phyloP scores from a whole-genome alignment of 2,888 invertebrate genomes.

The Mactromeris polynyma region DNA sequence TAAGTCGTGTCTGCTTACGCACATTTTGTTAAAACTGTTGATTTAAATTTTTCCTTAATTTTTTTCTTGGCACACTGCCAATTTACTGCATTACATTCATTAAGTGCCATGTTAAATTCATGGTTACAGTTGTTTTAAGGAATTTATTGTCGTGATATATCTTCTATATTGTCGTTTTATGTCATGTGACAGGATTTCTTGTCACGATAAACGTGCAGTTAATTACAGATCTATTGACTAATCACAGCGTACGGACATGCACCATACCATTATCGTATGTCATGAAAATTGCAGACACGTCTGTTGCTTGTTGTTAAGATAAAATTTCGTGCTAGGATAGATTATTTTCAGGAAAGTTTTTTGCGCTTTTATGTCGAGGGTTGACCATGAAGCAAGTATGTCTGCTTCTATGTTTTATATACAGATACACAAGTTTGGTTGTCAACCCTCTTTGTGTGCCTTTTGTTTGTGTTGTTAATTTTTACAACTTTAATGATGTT shows the following conservation, averaged over 20 bases:
- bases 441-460: too few relatives aligned
- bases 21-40: not conserved
- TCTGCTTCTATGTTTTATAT: too few relatives aligned
- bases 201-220: not conserved
- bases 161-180: not conserved
- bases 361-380: not conserved
- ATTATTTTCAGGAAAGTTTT: not conserved
- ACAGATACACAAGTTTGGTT: too few relatives aligned
- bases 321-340: not conserved
- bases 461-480: too few relatives aligned
- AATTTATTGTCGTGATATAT: not conserved
- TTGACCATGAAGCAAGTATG: too few relatives aligned
- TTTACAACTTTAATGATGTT: too few relatives aligned
- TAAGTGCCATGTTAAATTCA: not conserved
- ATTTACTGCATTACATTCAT: not conserved
- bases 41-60: not conserved
- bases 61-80: slow-evolving; percentile 1
- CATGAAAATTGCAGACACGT: not conserved
- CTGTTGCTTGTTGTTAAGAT: not conserved
- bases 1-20: not conserved
- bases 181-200: not conserved
- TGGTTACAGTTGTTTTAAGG: not conserved
- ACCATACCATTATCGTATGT: not conserved
- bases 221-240: not conserved
- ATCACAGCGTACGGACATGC: not conserved